These are phyloP conservation scores for Drosophila novamexicana DNA, from an alignment of 1,140 invertebrate genomes.

Conservation along the genomic window DNA sequence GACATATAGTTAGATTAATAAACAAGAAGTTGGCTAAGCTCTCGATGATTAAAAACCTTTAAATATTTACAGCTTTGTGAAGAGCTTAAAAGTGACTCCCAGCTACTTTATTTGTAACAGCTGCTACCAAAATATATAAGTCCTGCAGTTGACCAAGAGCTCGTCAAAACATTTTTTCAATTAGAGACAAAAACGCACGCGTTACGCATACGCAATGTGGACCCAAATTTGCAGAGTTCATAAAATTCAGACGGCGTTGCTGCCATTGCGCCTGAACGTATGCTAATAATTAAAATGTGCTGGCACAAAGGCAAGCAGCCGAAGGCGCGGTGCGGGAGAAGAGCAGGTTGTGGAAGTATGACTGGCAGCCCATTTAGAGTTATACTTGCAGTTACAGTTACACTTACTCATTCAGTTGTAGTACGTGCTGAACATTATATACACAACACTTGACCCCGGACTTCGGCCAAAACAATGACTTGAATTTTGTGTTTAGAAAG, in stretches of 20 bases:
- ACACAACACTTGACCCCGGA: slow-evolving; percentile 30
- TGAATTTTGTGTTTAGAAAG: slow-evolving; percentile 23
- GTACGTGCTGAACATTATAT: slow-evolving; percentile 59
- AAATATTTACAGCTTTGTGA: slow-evolving; percentile 22
- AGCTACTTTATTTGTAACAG: slow-evolving; percentile 35
- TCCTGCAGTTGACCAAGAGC: slow-evolving; percentile 11
- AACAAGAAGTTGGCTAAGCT: slow-evolving; percentile 18
- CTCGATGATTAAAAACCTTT: slow-evolving; percentile 17
- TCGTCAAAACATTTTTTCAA: slow-evolving; percentile 72
- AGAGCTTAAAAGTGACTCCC: neutral
- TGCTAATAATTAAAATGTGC: slow-evolving; percentile 76
- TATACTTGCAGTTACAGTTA: slow-evolving; percentile 27
- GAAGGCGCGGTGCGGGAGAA: neutral
- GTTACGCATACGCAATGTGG: slow-evolving; percentile 67
- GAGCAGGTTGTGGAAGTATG: slow-evolving; percentile 64
- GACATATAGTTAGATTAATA: slow-evolving; percentile 9
- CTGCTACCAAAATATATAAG: slow-evolving; percentile 41
- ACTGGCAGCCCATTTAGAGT: slow-evolving; percentile 40
- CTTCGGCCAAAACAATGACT: slow-evolving; percentile 41
- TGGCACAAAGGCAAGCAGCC: slow-evolving; percentile 45
- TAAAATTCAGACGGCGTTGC: slow-evolving; percentile 59
- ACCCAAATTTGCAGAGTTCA: slow-evolving; percentile 54
- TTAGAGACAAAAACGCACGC: slow-evolving; percentile 66
- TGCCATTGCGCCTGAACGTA: slow-evolving; percentile 31
- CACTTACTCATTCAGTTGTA: slow-evolving; percentile 15